Percentiles rank a stretch among this genome's conserved stretches.
Evolutionary conservation across 2,888 invertebrate species (phyloP).

Genomic region (Tachina fera): DNA sequence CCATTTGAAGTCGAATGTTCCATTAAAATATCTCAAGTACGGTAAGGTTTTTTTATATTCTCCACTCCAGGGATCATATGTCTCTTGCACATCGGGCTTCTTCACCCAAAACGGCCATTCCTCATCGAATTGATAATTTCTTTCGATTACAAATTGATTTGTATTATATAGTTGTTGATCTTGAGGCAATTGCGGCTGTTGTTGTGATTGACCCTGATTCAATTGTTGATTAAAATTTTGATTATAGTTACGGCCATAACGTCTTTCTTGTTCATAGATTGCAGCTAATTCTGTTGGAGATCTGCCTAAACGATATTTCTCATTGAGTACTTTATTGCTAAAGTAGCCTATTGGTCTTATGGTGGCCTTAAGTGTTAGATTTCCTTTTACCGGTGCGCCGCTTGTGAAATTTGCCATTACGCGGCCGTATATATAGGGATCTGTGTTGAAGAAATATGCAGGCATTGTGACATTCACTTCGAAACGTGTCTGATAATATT

Average conservation of each 20-base stretch:
- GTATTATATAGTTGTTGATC: conserved; percentile 81
- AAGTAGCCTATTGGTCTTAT: conserved; percentile 88
- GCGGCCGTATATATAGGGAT: conserved; percentile 91
- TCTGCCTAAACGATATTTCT: conserved; percentile 83
- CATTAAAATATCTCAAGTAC: conserved; percentile 92
- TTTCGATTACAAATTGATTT: conserved; percentile 86
- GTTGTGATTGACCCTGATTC: conserved; percentile 62
- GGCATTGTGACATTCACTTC: conserved; percentile 98
- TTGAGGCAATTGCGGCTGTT: conserved; percentile 74
- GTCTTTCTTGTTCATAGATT: conserved; percentile 74
- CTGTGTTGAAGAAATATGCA: conserved; percentile 95
- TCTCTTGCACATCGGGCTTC: conserved; percentile 85
- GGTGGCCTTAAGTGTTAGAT: conserved; percentile 92
- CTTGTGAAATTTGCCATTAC: conserved; percentile 98
- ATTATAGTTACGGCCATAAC: conserved; percentile 74
- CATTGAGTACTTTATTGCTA: conserved; percentile 85
- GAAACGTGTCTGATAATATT: conserved; percentile 97
- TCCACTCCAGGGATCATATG: conserved; percentile 80
- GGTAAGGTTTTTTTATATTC: conserved; percentile 86
- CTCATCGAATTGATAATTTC: conserved; percentile 91
- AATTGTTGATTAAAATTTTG: conserved; percentile 70
- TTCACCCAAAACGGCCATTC: conserved; percentile 92
- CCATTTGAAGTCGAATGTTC: conserved; percentile 93
- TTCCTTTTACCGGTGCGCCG: conserved; percentile 94
- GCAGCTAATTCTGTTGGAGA: conserved; percentile 77